phyloP scores from a whole-genome alignment of 2,797 vertebrate genomes.

The Manis javanica region DNA sequence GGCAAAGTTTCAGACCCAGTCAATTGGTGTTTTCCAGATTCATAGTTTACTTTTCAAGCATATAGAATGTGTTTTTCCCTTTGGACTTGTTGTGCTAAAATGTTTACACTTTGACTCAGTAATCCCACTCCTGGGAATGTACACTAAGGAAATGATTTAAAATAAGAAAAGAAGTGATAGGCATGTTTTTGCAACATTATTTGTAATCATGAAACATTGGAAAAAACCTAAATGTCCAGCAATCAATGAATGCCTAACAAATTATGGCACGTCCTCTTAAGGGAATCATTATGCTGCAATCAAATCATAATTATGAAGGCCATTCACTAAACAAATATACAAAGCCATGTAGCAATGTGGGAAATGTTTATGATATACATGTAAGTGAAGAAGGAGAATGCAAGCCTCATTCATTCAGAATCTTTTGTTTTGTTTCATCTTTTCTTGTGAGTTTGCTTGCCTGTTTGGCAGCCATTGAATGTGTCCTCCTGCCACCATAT shows the following conservation, averaged over 20 bases:
- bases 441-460: not conserved
- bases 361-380: slow-evolving; percentile 11
- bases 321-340: slow-evolving; percentile 64
- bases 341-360: slow-evolving; percentile 21
- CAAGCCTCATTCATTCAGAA: not conserved
- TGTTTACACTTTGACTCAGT: slow-evolving; percentile 64
- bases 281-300: slow-evolving; percentile 60
- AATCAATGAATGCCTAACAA: slow-evolving; percentile 67
- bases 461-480: not conserved
- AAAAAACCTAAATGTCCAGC: slow-evolving; percentile 80
- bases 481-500: not conserved
- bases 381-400: not conserved
- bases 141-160: slow-evolving; percentile 63
- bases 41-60: slow-evolving; percentile 38
- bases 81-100: slow-evolving; percentile 53
- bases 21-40: slow-evolving; percentile 23
- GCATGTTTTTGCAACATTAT: slow-evolving; percentile 64
- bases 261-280: slow-evolving; percentile 64
- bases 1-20: not conserved
- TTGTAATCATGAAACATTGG: slow-evolving; percentile 73
- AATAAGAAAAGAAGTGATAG: slow-evolving; percentile 50
- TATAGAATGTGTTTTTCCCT: slow-evolving; percentile 40
- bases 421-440: not conserved
- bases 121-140: slow-evolving; percentile 68
- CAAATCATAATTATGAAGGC: slow-evolving; percentile 64